A percentile compares a stretch with the other conserved stretches of the same genome.
These are phyloP conservation scores for Thryonomys swinderianus DNA, from an alignment of 2,113 vertebrate genomes.

Conservation along the genomic window DNA sequence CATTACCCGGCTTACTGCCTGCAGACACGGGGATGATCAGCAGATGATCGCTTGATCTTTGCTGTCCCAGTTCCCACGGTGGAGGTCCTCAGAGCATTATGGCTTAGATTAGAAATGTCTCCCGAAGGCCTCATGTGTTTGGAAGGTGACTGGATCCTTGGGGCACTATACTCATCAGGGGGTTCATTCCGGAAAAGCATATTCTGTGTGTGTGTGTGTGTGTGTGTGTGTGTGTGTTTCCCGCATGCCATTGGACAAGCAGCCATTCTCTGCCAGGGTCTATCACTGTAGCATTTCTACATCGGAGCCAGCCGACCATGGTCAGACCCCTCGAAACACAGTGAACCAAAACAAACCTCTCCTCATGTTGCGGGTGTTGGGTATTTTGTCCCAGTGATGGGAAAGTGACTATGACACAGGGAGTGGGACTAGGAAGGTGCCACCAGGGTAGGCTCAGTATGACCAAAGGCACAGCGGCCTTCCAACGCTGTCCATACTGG, in stretches of 20 bases:
- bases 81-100: background rate
- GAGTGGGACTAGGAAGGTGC: background rate
- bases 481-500: too few species aligned
- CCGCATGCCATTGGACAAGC: background rate
- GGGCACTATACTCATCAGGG: background rate
- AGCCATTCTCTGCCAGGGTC: background rate
- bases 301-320: background rate
- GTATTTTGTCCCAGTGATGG: background rate
- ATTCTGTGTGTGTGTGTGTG: too few species aligned
- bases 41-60: background rate
- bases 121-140: background rate
- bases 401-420: background rate
- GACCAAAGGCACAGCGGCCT: background rate
- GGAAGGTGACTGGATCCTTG: background rate
- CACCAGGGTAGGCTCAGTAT: background rate
- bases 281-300: background rate
- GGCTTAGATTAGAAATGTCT: background rate
- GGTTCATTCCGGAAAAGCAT: background rate
- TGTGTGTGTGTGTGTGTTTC: too few species aligned
- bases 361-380: background rate
- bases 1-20: background rate
- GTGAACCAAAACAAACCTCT: background rate
- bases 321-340: background rate
- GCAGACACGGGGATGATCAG: background rate
- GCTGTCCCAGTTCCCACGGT: background rate